Evolutionary conservation across 1,140 invertebrate species (phyloP), one percentile per base, ranked within the genome.

Genomic region (Phymastichus coffea): DNA sequence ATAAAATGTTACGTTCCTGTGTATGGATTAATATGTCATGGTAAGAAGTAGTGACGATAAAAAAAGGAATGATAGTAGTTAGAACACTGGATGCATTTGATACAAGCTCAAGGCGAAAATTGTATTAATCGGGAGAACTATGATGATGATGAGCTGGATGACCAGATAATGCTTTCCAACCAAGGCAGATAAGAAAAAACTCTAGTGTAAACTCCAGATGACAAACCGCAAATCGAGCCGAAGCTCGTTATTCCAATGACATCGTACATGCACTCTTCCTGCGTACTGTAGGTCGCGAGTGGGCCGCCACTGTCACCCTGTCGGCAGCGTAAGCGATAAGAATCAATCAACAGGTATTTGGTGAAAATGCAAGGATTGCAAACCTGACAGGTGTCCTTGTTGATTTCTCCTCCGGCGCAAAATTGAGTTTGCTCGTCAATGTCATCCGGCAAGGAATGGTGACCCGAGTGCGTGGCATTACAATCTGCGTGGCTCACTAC

Each of bases 341-440:
- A 23, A 30, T 51, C 19, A 22, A 14, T 47, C 23, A 40, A 33
- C 6, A 33, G 6, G 6, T 17, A 38, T 7, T 15, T 55, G 51
- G 12, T 17, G 47, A 6, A 15, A 47, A 33, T 8, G 14, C 30
- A 33, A 33, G 14, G 6, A 14, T 8, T 6, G 35, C 51, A 65
- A 75, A 88, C 88, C 80, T 88, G 86, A 65, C 88, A 90, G 1
- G 88, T 88, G 64, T 90, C 88, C 59, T 83, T 85, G 2, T 87
- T 86, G 0, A 83, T 81, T 53, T 81, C 81, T 33, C 14, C 14
- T 19, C 88, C 88, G 19, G 88, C 88, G 73, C 88, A 91, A 15
- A 91, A 67, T 66, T 83, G 81, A 44, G 78, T 77, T 8, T 74
- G 67, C 2, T 71, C 62, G 28, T 78, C 53, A 26, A 85, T 79